Evolutionary conservation across 2,113 vertebrate species (phyloP).

Genomic region (Neotoma lepida): DNA sequence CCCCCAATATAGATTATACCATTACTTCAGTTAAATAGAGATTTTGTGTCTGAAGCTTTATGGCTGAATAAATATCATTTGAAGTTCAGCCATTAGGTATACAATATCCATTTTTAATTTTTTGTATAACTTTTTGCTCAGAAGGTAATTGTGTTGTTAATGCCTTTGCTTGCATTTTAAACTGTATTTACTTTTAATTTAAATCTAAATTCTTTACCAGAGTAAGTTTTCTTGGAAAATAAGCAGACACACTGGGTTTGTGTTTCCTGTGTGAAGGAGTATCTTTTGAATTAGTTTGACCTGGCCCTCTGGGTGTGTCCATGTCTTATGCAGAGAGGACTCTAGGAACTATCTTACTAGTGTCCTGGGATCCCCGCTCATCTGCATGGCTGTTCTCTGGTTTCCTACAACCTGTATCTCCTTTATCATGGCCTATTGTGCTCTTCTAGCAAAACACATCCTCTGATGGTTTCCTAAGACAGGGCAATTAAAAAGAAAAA

Average conservation of each 20-base stretch:
- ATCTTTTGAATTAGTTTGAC: background rate
- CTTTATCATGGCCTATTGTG: background rate
- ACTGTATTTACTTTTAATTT: conserved; percentile 3
- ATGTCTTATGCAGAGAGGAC: background rate
- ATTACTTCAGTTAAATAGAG: conserved; percentile 34
- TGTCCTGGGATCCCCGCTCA: background rate
- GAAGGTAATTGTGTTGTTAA: conserved; percentile 27
- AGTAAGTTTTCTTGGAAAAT: background rate
- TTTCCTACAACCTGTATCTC: background rate
- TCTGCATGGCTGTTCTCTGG: background rate
- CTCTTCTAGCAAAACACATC: background rate
- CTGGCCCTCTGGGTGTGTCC: background rate
- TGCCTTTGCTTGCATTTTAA: conserved; percentile 2
- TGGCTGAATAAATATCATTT: background rate
- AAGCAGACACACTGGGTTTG: background rate
- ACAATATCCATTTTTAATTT: background rate
- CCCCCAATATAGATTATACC: background rate
- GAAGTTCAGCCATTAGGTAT: background rate
- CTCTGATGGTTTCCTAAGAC: background rate
- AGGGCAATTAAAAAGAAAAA: background rate
- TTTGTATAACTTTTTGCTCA: background rate
- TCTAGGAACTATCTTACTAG: background rate
- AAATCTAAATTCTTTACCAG: background rate
- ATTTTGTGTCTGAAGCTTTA: background rate
- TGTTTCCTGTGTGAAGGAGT: conserved; percentile 12